Evolutionary conservation across 2,113 vertebrate genomes (phyloP).

Genomic region (Thamnophis sirtalis): DNA sequence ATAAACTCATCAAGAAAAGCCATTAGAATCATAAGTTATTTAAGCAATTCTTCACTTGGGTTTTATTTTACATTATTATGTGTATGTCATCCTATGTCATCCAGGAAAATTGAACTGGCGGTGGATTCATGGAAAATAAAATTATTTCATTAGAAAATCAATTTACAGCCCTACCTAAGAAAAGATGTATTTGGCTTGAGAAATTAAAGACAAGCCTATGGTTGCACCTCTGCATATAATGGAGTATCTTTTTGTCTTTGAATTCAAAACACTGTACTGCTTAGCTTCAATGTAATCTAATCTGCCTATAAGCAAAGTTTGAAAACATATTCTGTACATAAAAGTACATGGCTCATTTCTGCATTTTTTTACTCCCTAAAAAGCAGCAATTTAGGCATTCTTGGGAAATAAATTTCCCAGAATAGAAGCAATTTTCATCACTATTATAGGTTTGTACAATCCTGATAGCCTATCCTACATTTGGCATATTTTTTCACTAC

Average conservation of each 20-base stretch:
- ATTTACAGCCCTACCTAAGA: background rate
- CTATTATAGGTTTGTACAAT: background rate
- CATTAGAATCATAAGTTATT: background rate
- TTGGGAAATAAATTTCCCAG: background rate
- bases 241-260: background rate
- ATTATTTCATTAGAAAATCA: background rate
- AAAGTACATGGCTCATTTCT: background rate
- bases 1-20: background rate
- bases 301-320: background rate
- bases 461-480: background rate
- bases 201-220: background rate
- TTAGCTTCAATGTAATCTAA: background rate
- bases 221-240: background rate
- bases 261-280: background rate
- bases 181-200: background rate
- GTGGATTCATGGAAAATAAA: background rate
- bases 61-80: too few relatives aligned
- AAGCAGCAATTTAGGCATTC: background rate
- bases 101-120: background rate
- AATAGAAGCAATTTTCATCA: background rate
- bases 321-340: background rate
- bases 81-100: background rate
- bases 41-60: background rate
- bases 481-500: background rate
- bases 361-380: background rate